phyloP scores from a whole-genome alignment of 2,113 vertebrate genomes.

The Atractosteus spatula region DNA sequence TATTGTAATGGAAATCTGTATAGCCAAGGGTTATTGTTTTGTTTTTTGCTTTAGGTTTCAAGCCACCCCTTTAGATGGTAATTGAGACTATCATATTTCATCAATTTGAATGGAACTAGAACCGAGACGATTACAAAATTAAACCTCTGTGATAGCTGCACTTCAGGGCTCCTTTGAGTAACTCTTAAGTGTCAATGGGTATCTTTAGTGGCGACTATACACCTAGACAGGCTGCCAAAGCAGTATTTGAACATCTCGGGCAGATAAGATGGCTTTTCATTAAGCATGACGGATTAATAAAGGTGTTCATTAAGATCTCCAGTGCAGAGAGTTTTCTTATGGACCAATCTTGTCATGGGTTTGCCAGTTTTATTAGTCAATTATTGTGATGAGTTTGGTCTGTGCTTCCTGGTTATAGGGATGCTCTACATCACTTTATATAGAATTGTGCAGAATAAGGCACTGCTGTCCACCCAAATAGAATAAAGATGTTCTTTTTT shows the following conservation, averaged over 20 bases:
- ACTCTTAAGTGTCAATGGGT: slow-evolving; percentile 53
- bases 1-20: slow-evolving; percentile 8
- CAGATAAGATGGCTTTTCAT: slow-evolving; percentile 28
- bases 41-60: slow-evolving; percentile 2
- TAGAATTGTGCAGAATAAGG: no score
- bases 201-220: slow-evolving; percentile 29
- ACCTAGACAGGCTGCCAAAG: not conserved
- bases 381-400: not conserved
- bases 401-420: not conserved
- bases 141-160: slow-evolving; percentile 48
- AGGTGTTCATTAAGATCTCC: slow-evolving; percentile 14
- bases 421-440: no score
- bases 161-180: slow-evolving; percentile 52
- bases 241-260: slow-evolving; percentile 10
- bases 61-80: not conserved
- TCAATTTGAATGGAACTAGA: not conserved
- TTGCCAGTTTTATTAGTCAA: no score
- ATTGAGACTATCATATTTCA: slow-evolving; percentile 7
- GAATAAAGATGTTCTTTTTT: no score
- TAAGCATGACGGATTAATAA: slow-evolving; percentile 37
- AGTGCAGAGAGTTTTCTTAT: not conserved
- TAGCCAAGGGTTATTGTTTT: not conserved
- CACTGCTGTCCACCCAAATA: no score
- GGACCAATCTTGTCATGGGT: not conserved
- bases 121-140: slow-evolving; percentile 43